Base-by-base conservation (phyloP, 2,113 vertebrate species). In the Euleptes europaea region DNA sequence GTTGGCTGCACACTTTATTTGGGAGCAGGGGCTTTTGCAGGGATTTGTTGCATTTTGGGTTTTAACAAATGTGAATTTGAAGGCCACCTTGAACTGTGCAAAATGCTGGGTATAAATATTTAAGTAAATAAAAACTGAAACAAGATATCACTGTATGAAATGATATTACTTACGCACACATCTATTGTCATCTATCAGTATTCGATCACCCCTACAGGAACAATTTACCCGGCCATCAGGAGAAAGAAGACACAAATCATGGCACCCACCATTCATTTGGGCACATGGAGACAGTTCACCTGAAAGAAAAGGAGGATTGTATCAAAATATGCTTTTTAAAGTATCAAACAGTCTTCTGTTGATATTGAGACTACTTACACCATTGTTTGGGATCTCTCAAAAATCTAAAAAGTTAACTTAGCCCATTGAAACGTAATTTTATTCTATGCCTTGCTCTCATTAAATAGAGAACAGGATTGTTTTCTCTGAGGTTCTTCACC, bases 111-210 rank as follows among this genome's bases (percentile, higher is more conserved):
- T 63, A 63, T 28, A 63, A 28, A 28, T 63, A 26, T 28, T 60
- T 63, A 63, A 63, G 26, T 63, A 63, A 28, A 31, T n/a, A 14
- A 31, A 49, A 47, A 49, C 23, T 7, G 13, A 57, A 54, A 23
- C 0, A 82, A 77, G 26, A 70, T 84, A 90, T 63, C 85, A 26
- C 38, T 1, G 1, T 66, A 67, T 78, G 87, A 90, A 78, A 77
- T 76, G 89, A 69, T 86, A 94, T 90, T 96, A 98, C 99, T 98
- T 98, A 99, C 99, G 97, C 97, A 99, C 98, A 95, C 99, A 99
- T 99, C 98, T 97, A 97, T 98, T 98, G 96, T 98, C 97, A 88
- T 98, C 97, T 83, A 98, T 88, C 84, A 99, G 95, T 88, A 98
- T 92, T 86, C 98, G 96, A 67, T 99, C 98, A 90, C 98, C 98